A percentile compares a stretch with the other conserved stretches of the same genome.
These are phyloP conservation scores for Cataglyphis albicans DNA, from an alignment of 2,888 invertebrate genomes.

Conservation along the genomic window DNA sequence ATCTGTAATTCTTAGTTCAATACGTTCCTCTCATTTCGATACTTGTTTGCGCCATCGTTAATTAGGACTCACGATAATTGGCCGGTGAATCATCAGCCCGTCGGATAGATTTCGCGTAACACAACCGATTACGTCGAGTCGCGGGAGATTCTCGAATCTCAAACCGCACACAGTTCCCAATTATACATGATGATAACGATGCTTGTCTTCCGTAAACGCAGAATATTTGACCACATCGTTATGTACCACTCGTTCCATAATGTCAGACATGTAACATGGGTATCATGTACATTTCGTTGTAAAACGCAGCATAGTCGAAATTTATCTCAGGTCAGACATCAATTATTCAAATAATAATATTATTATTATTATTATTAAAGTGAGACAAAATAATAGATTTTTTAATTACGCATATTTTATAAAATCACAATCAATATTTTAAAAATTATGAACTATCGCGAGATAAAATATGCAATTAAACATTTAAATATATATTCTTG, in stretches of 20 bases:
- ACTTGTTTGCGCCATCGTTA: slow-evolving; percentile 45
- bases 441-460: neutral
- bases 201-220: slow-evolving; percentile 57
- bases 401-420: neutral
- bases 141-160: slow-evolving; percentile 29
- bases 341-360: too few relatives aligned
- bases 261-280: neutral
- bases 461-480: neutral
- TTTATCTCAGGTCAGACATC: neutral
- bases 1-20: slow-evolving; percentile 6
- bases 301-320: neutral
- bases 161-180: slow-evolving; percentile 61
- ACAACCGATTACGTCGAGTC: slow-evolving; percentile 53
- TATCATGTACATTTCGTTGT: too few relatives aligned
- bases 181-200: slow-evolving; percentile 57
- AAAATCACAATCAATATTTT: neutral
- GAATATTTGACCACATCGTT: slow-evolving; percentile 60
- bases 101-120: slow-evolving; percentile 37
- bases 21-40: neutral
- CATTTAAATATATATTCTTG: neutral
- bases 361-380: neutral
- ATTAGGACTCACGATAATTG: slow-evolving; percentile 64
- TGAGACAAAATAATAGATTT: neutral
- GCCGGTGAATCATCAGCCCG: slow-evolving; percentile 49
- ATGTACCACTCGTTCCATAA: slow-evolving; percentile 14